phyloP scores from a whole-genome alignment of 2,797 vertebrate genomes.

The Muscicapa comitata region DNA sequence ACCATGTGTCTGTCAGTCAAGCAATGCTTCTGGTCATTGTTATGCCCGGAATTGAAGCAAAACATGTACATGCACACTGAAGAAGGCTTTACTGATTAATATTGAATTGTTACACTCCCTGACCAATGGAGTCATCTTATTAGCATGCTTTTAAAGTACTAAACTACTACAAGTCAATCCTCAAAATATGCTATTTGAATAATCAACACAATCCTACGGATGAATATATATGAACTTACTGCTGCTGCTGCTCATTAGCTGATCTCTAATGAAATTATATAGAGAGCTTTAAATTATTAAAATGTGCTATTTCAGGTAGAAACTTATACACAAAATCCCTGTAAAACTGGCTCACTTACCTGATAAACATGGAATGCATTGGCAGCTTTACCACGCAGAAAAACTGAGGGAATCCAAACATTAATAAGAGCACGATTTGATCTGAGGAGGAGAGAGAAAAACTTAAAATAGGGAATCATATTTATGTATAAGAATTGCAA shows the following conservation, averaged over 20 bases:
- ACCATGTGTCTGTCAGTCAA: background rate
- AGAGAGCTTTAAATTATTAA: background rate
- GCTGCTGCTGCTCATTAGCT: background rate
- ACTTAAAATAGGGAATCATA: background rate
- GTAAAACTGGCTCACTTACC: slow-evolving; percentile 70
- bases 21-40: background rate
- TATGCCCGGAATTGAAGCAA: background rate
- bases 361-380: slow-evolving; percentile 97
- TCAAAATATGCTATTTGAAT: background rate
- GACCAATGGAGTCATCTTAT: background rate
- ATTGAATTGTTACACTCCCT: background rate
- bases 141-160: background rate
- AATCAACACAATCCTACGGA: background rate
- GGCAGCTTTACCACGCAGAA: slow-evolving; percentile 91
- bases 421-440: slow-evolving; percentile 96
- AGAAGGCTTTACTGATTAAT: background rate
- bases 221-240: background rate
- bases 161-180: background rate
- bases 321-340: background rate
- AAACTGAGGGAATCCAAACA: slow-evolving; percentile 98
- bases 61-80: background rate
- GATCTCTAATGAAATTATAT: background rate
- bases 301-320: background rate
- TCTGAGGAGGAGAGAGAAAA: slow-evolving; percentile 69
- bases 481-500: background rate